phyloP scores from a whole-genome alignment of 2,113 vertebrate genomes.

The Maccullochella peelii region DNA sequence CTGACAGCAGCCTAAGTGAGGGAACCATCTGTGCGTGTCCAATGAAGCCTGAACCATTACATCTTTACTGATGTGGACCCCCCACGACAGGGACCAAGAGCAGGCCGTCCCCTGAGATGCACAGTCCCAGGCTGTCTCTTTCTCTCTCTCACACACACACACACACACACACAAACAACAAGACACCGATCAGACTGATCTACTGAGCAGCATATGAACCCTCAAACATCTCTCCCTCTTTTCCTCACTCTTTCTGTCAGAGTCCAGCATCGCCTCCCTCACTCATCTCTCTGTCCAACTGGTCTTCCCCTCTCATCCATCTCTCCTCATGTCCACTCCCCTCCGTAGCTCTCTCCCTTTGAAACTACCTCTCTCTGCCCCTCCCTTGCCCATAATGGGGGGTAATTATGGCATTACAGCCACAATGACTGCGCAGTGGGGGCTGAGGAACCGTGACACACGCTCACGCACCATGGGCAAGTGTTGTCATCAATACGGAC shows the following conservation, averaged over 20 bases:
- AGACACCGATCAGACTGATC: constrained; percentile 16
- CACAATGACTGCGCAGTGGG: constrained; percentile 61
- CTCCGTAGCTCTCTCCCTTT: background rate
- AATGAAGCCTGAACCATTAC: constrained; percentile 71
- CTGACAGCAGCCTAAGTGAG: constrained; percentile 19
- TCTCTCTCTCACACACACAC: background rate
- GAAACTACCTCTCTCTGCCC: constrained; percentile 20
- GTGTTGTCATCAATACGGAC: constrained; percentile 61
- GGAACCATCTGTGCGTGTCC: constrained; percentile 73
- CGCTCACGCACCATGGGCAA: constrained; percentile 52
- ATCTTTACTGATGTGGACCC: constrained; percentile 58
- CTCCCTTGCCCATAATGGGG: constrained; percentile 53
- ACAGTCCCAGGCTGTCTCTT: constrained; percentile 15
- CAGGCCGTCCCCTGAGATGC: constrained; percentile 52
- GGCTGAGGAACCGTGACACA: constrained; percentile 66
- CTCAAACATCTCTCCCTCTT: constrained; percentile 6
- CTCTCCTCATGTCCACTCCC: constrained; percentile 28
- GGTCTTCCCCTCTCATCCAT: background rate
- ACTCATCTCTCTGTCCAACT: constrained; percentile 33
- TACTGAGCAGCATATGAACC: constrained; percentile 16
- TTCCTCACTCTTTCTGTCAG: constrained; percentile 18
- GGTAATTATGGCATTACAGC: constrained; percentile 71
- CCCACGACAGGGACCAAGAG: constrained; percentile 36
- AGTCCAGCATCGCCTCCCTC: constrained; percentile 8
- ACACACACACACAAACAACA: background rate